Evolutionary conservation across 2,888 invertebrate species (phyloP).

Genomic region (Nemotelus pantherinus): DNA sequence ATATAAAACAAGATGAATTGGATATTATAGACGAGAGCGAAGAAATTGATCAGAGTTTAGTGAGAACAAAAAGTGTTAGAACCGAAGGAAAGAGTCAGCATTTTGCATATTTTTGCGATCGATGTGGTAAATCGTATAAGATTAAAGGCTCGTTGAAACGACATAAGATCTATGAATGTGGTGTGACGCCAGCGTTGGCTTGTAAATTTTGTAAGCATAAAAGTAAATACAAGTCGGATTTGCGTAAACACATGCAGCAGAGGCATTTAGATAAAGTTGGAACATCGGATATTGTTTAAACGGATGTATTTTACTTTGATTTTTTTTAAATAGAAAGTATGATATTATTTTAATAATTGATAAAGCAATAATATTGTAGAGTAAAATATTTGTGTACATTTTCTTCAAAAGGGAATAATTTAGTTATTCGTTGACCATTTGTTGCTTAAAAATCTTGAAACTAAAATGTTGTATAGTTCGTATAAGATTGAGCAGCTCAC

Average conservation of each 20-base stretch:
- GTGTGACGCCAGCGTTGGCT: constrained; percentile 60
- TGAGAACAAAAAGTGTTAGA: not conserved
- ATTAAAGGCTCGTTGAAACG: constrained; percentile 81
- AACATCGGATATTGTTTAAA: not conserved
- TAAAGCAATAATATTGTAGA: too few relatives aligned
- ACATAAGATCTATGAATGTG: constrained; percentile 80
- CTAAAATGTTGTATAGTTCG: too few relatives aligned
- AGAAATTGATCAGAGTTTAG: not conserved
- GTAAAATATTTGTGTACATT: too few relatives aligned
- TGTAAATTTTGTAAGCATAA: constrained; percentile 63
- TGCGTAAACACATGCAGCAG: constrained; percentile 63
- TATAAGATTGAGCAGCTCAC: too few relatives aligned
- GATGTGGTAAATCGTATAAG: constrained; percentile 85
- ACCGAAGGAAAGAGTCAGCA: not conserved
- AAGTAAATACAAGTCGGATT: constrained; percentile 64
- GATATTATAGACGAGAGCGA: not conserved
- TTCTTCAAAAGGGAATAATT: too few relatives aligned
- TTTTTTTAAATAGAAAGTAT: too few relatives aligned
- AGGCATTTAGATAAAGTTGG: constrained; percentile 56
- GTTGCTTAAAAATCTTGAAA: too few relatives aligned
- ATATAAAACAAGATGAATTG: constrained; percentile 30
- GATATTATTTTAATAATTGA: too few relatives aligned
- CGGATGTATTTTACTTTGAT: too few relatives aligned
- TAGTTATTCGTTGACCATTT: too few relatives aligned
- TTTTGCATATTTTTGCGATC: constrained; percentile 70